Evolutionary conservation across 2,888 invertebrate species (phyloP).

Genomic region (Erebia epiphron): DNA sequence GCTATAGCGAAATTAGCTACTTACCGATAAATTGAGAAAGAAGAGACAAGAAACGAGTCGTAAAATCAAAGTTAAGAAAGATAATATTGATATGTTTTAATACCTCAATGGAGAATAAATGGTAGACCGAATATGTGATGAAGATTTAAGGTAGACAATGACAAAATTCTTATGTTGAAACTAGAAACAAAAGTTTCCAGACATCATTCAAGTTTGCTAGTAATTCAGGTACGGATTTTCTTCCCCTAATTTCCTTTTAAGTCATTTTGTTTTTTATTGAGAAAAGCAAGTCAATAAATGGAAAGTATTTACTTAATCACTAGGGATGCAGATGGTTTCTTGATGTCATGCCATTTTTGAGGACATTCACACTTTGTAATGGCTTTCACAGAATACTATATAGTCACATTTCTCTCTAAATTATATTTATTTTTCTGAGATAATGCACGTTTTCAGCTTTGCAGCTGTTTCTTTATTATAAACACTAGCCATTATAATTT

Average conservation of each 20-base stretch:
- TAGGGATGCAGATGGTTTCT: conserved; percentile 59
- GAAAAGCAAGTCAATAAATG: neutral
- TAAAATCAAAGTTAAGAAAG: neutral
- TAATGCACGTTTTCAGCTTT: neutral
- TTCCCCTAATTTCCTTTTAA: neutral
- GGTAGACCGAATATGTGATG: conserved; percentile 37
- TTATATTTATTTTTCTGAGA: neutral
- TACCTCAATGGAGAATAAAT: conserved; percentile 23
- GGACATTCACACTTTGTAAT: conserved; percentile 51
- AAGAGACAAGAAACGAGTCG: neutral
- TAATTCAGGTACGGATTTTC: conserved; percentile 48
- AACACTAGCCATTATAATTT: neutral
- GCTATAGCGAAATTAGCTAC: no score
- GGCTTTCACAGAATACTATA: neutral
- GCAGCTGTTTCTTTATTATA: neutral
- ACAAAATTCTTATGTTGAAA: conserved; percentile 50
- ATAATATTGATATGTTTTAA: neutral
- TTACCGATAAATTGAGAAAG: no score
- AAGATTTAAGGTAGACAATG: conserved; percentile 45
- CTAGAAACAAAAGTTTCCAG: conserved; percentile 65
- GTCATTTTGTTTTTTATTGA: neutral
- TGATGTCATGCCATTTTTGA: conserved; percentile 62
- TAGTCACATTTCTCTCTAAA: neutral
- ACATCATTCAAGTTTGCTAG: conserved; percentile 59
- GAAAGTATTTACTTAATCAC: neutral